Evolutionary conservation across 2,888 invertebrate genomes (phyloP).

Genomic region (Agrochola lota): DNA sequence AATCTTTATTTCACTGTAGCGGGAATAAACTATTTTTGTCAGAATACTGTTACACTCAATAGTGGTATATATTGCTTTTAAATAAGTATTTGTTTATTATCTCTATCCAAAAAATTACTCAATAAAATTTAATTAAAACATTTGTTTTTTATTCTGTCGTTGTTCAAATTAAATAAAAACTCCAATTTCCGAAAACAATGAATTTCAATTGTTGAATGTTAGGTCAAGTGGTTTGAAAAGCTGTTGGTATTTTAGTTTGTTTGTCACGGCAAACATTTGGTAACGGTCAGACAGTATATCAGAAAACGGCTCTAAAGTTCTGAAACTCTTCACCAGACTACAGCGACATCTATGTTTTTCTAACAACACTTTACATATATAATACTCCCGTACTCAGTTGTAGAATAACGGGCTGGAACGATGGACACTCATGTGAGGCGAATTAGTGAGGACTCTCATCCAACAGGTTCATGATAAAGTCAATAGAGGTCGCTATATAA

Average conservation of each 20-base stretch:
- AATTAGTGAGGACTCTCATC: neutral
- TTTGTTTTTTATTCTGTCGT: slow-evolving; percentile 67
- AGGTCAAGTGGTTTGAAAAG: no score
- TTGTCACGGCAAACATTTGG: neutral
- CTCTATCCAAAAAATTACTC: slow-evolving; percentile 84
- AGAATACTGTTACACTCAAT: slow-evolving; percentile 80
- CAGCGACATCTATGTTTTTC: slow-evolving; percentile 41
- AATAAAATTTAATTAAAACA: slow-evolving; percentile 85
- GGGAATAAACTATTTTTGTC: slow-evolving; percentile 78
- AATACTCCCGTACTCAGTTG: neutral
- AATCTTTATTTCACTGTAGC: slow-evolving; percentile 79
- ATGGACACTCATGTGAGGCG: rapidly evolving
- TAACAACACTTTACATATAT: neutral
- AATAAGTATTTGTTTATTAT: slow-evolving; percentile 79
- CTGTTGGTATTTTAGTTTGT: neutral
- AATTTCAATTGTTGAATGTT: neutral
- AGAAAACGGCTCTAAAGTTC: neutral
- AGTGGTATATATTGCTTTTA: slow-evolving; percentile 83
- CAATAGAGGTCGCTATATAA: slow-evolving; percentile 22
- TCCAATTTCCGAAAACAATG: neutral
- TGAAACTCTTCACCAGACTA: neutral
- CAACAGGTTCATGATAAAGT: neutral
- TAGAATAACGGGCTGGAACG: no score
- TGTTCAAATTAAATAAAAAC: neutral
- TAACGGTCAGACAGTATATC: neutral